phyloP scores from a whole-genome alignment of 2,113 vertebrate genomes.

The Sterrhoptilus dennistouni region DNA sequence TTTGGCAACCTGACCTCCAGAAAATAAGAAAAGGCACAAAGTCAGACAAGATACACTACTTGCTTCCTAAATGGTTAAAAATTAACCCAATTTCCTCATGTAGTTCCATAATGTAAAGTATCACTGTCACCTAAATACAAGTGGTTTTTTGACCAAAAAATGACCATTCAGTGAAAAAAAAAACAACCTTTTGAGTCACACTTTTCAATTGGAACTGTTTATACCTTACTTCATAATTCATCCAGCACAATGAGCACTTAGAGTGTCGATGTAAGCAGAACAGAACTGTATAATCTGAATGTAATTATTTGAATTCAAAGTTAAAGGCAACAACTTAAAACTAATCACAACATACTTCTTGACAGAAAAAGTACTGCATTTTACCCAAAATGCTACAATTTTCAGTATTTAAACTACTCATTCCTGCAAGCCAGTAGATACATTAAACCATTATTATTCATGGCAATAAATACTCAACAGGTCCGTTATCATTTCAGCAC shows the following conservation, averaged over 20 bases:
- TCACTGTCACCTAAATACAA: neutral
- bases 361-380: neutral
- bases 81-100: neutral
- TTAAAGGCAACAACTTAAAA: neutral
- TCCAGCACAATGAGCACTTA: neutral
- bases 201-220: neutral
- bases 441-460: neutral
- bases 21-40: conserved; percentile 99
- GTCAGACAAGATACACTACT: conserved; percentile 89
- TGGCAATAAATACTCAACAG: neutral
- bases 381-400: neutral
- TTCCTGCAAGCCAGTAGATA: neutral
- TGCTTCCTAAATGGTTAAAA: neutral
- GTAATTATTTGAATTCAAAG: neutral
- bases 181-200: neutral
- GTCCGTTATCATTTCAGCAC: neutral
- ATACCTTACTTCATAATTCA: neutral
- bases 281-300: neutral
- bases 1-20: conserved; percentile 99
- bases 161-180: neutral
- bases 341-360: neutral
- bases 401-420: neutral
- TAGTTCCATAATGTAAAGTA: neutral
- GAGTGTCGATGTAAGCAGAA: neutral
- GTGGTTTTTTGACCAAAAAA: neutral